These are phyloP conservation scores for Benitochromis conjunctus DNA, from an alignment of 2,113 vertebrate genomes.

Conservation along the genomic window DNA sequence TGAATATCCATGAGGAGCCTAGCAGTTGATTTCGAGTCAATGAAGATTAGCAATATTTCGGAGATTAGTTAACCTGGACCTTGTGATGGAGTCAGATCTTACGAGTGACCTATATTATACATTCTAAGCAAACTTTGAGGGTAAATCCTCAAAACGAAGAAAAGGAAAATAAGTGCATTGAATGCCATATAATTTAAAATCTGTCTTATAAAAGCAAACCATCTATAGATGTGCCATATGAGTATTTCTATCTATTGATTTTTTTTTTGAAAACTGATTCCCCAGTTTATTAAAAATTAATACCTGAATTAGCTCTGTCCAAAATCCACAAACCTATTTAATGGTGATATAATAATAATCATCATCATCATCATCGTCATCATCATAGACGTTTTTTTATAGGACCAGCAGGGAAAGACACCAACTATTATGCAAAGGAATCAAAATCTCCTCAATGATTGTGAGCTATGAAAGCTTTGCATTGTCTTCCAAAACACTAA, in stretches of 20 bases:
- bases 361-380: no score
- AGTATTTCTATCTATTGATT: background rate
- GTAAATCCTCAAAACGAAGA: background rate
- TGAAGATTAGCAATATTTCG: background rate
- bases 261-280: background rate
- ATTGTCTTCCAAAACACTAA: background rate
- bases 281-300: background rate
- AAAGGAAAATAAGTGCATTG: background rate
- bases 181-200: background rate
- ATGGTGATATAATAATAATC: background rate
- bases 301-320: background rate
- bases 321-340: background rate
- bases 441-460: background rate
- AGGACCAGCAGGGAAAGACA: background rate
- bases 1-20: background rate
- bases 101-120: background rate
- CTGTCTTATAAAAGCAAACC: background rate
- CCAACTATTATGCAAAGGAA: background rate
- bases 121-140: background rate
- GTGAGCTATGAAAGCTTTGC: background rate
- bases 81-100: background rate
- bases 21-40: background rate
- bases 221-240: background rate
- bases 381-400: background rate
- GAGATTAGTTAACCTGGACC: background rate